A percentile compares a stretch with the other conserved stretches of the same genome.
These are phyloP conservation scores for Thaumetopoea pityocampa DNA, from an alignment of 1,140 invertebrate genomes.

Conservation along the genomic window DNA sequence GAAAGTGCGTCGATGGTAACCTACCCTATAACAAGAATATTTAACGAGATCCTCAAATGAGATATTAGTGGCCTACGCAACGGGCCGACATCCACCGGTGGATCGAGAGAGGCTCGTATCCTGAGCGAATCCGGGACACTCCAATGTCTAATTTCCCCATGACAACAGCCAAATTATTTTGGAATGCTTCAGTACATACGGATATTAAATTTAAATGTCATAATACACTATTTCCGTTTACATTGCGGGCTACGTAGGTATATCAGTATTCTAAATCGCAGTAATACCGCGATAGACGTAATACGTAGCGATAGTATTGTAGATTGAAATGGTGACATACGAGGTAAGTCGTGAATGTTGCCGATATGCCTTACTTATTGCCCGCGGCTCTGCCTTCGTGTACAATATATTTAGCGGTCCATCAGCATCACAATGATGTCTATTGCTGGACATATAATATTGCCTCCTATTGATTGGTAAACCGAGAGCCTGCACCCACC, in stretches of 20 bases:
- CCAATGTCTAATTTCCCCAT: conserved; percentile 13
- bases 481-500: no score
- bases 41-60: no score
- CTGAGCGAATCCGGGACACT: background rate
- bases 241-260: conserved; percentile 13
- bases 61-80: no score
- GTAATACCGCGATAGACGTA: conserved; percentile 1
- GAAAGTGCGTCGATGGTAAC: background rate
- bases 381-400: no score
- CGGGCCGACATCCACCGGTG: no score
- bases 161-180: conserved; percentile 5
- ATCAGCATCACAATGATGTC: no score
- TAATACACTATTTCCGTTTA: conserved; percentile 5
- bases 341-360: background rate
- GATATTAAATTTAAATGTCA: conserved; percentile 11
- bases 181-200: conserved; percentile 11
- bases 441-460: no score
- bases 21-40: no score
- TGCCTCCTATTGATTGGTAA: no score
- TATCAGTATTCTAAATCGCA: background rate
- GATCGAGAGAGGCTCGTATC: no score
- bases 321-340: background rate
- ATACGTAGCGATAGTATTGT: conserved; percentile 4
- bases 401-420: no score
- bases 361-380: no score